Evolutionary conservation across 1,140 invertebrate genomes (phyloP), one percentile per base, ranked within the genome.

Genomic region (Paramacrobiotus metropolitanus): DNA sequence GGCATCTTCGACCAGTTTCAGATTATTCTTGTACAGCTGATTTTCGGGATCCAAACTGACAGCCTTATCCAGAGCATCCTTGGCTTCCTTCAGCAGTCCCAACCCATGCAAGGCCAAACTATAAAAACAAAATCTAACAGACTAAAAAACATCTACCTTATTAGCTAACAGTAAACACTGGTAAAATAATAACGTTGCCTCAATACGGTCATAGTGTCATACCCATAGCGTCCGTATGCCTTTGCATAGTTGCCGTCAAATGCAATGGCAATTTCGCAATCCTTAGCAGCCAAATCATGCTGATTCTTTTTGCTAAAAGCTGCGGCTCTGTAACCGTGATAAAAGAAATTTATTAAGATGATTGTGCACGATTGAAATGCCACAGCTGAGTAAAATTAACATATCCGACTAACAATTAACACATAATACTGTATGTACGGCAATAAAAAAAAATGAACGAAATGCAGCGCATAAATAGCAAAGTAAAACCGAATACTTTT

Each of bases 161-260:
- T 9, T 15, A 31, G 45, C 21, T 2, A 62, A 29, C 31, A 60
- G 28, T 30, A 44, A 45, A n/a, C n/a, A n/a, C n/a, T n/a, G n/a
- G n/a, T 20, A 21, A 60, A 21, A n/a, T 65, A 28, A 4, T 29
- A 62, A 9, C 62, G 31, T 31, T 34, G 30, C 24, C 2, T 60
- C 2, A 64, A 28, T 64, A n/a, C 30, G 31, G 59, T 59, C 30
- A 65, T 60, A 65, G 65, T 66, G 40, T 70, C 70, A 70, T 74
- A 81, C 78, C 84, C 88, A 71, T 95, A 79, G 67, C 92, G 78
- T 2, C 88, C 86, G 76, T 93, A 93, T 1, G 92, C 91, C 76
- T 96, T 94, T 63, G 86, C 83, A 71, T 96, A 97, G 31, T 80
- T 79, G 0, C 85, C 83, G 74, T 96, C 87, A 65, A 96, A 81